Evolutionary conservation across 2,888 invertebrate genomes (phyloP).

Genomic region (Colletes collaris): DNA sequence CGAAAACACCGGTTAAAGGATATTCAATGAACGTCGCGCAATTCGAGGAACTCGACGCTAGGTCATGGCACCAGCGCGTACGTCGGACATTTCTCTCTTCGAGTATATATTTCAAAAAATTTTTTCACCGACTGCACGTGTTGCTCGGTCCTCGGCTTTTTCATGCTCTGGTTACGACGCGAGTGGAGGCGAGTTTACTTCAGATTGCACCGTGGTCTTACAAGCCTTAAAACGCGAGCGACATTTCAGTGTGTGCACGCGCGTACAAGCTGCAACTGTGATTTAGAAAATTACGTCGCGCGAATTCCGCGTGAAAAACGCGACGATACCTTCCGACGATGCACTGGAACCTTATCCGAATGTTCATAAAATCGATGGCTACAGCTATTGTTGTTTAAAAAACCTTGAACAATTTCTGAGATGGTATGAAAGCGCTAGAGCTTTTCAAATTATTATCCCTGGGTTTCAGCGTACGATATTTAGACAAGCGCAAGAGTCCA

Average conservation of each 20-base stretch:
- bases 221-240: slow-evolving; percentile 53
- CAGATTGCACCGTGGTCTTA: slow-evolving; percentile 50
- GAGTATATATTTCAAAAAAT: slow-evolving; percentile 34
- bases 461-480: not conserved
- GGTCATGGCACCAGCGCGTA: slow-evolving; percentile 37
- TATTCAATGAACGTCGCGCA: slow-evolving; percentile 26
- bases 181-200: slow-evolving; percentile 66
- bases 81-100: slow-evolving; percentile 20
- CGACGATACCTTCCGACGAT: not conserved
- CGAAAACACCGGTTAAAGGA: slow-evolving; percentile 24
- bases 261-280: slow-evolving; percentile 17
- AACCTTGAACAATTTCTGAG: no score
- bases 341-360: no score
- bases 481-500: no score
- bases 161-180: slow-evolving; percentile 76
- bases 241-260: slow-evolving; percentile 50
- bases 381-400: no score
- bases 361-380: not conserved
- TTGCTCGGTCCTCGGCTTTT: slow-evolving; percentile 71
- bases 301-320: not conserved
- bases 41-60: slow-evolving; percentile 41
- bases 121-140: slow-evolving; percentile 54
- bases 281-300: slow-evolving; percentile 13
- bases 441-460: no score
- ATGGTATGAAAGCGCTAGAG: no score